phyloP scores from a whole-genome alignment of 2,888 invertebrate genomes.

The Stenodema calcarata region DNA sequence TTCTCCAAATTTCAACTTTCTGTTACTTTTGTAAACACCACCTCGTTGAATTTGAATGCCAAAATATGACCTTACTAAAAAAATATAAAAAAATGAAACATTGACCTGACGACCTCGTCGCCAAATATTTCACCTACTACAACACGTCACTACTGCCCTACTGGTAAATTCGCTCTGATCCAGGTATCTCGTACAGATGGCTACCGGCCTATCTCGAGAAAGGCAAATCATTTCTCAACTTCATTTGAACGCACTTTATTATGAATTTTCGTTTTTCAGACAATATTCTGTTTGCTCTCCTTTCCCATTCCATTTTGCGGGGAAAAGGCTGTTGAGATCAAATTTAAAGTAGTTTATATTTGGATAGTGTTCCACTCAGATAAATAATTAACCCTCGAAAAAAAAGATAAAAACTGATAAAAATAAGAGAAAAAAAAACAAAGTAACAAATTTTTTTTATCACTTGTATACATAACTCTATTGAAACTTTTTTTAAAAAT shows the following conservation, averaged over 20 bases:
- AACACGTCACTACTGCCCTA: no score
- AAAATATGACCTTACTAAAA: no score
- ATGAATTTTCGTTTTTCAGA: background rate
- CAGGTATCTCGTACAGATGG: background rate
- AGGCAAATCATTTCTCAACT: background rate
- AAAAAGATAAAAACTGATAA: background rate
- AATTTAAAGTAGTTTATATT: slow-evolving; percentile 46
- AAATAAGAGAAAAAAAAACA: slow-evolving; percentile 26
- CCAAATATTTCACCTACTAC: no score
- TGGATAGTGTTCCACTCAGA: slow-evolving; percentile 31
- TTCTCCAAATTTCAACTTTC: no score
- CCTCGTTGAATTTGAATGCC: no score
- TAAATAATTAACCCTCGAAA: slow-evolving; percentile 24
- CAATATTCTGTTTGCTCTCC: background rate
- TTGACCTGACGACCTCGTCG: no score
- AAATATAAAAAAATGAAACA: no score
- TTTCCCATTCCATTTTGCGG: background rate
- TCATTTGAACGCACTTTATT: slow-evolving; percentile 10
- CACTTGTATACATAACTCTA: slow-evolving; percentile 41
- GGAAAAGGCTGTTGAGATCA: slow-evolving; percentile 23
- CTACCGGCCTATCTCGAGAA: background rate
- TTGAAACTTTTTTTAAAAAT: slow-evolving; percentile 50
- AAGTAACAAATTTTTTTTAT: slow-evolving; percentile 7
- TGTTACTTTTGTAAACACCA: no score
- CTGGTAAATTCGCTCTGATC: no score